phyloP scores from a whole-genome alignment of 2,888 invertebrate genomes.

The Pristionchus japonicus region DNA sequence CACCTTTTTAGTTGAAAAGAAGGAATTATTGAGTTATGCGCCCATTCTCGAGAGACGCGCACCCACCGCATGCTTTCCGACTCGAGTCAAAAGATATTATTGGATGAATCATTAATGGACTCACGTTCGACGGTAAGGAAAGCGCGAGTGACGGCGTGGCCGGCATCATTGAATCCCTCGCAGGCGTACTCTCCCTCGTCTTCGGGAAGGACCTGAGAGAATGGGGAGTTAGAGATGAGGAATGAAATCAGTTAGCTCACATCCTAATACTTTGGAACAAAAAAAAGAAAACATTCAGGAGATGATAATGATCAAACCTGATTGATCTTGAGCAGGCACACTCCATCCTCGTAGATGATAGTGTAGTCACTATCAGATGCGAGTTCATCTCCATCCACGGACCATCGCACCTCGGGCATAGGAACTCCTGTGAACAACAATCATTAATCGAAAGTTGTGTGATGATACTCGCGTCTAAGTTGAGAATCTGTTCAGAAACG shows the following conservation, averaged over 20 bases:
- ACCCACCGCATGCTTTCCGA: slow-evolving; percentile 34
- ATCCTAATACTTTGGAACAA: neutral
- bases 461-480: too few relatives aligned
- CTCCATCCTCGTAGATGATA: slow-evolving; percentile 73
- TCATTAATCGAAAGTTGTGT: neutral
- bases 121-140: slow-evolving; percentile 68
- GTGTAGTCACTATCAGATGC: slow-evolving; percentile 67
- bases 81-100: neutral
- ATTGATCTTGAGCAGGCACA: slow-evolving; percentile 68
- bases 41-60: neutral
- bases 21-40: neutral
- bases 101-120: slow-evolving; percentile 46
- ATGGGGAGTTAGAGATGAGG: too few relatives aligned
- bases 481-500: too few relatives aligned
- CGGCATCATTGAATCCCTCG: slow-evolving; percentile 86
- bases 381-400: slow-evolving; percentile 73
- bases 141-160: slow-evolving; percentile 83
- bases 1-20: too few relatives aligned
- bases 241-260: neutral
- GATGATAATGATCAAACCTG: slow-evolving; percentile 42
- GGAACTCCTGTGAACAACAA: slow-evolving; percentile 62
- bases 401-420: slow-evolving; percentile 74
- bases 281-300: neutral
- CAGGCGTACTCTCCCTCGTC: slow-evolving; percentile 90
- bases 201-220: slow-evolving; percentile 78